Evolutionary conservation across 2,888 invertebrate species (phyloP), one percentile per base, ranked within the genome.

Genomic region (Acrocera orbiculus): DNA sequence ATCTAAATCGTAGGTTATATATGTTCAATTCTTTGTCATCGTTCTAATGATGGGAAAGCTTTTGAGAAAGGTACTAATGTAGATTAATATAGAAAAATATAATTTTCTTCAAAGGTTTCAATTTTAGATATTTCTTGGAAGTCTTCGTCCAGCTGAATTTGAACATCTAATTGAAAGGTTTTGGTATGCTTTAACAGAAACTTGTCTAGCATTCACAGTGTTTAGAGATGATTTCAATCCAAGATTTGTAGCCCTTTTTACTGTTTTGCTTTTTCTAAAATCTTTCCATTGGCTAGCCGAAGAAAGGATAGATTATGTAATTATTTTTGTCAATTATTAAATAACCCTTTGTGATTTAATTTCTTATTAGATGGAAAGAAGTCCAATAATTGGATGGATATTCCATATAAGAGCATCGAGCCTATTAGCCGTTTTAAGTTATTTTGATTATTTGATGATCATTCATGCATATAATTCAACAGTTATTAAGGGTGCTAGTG

Each of bases 171-270:
- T 95, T 58, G 98, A 98, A 58, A 71, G 93, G 45, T 89, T 93
- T 29, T 95, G 98, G 96, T 98, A 98, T 66, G 96, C 98, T 6
- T 79, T 99, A 39, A 95, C 96, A n/a, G 98, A 99, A 66, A 98
- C 98, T 14, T 98, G 98, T 62, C 65, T 99, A 49, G 98, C 98
- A 8, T 98, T 98, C 58, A 98, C 96, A 26, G 92, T 96, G 8
- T 96, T 96, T 62, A 70, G 95, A 52, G 98, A 99, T 66, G 98
- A 99, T 55, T 95, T 99, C 58, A 93, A 89, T 66, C 89, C 89
- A 10, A 85, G 87, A 56, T 99, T 99, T 67, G 90, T 99, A 47
- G 93, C 93, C 17, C 66, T 96, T 36, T 99, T 99, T 56, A 95
- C 95, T 3, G 70, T 98, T 28, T 65, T 99, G 35, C 67, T 99